Evolutionary conservation across 2,888 invertebrate genomes (phyloP).

Genomic region (Tachina grossa): DNA sequence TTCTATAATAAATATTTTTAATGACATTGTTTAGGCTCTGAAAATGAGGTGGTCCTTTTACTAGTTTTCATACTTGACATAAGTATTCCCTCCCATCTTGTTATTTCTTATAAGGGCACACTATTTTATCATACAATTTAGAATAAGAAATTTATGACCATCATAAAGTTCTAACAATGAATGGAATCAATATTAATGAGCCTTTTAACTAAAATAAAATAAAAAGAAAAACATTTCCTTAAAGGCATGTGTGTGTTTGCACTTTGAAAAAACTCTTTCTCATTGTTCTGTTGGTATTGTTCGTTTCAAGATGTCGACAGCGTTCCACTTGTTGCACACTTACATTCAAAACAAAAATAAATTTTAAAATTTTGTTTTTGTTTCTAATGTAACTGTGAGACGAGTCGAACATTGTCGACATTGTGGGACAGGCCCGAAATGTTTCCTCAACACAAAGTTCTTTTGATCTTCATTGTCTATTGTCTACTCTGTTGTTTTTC

Average conservation of each 20-base stretch:
- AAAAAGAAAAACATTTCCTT: background rate
- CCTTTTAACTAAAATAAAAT: conserved; percentile 2
- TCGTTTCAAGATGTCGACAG: conserved; percentile 15
- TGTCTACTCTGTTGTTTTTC: conserved; percentile 1
- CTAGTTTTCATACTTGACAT: conserved; percentile 5
- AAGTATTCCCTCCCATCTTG: conserved; percentile 4
- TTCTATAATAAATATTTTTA: conserved; percentile 55
- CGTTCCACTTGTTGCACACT: too few relatives aligned
- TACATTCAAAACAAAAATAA: too few relatives aligned
- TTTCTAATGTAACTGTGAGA: too few relatives aligned
- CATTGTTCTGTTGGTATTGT: conserved; percentile 19
- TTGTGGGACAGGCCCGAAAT: too few relatives aligned
- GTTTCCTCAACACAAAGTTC: conserved; percentile 29
- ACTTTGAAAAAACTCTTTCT: background rate
- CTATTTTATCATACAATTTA: conserved; percentile 4
- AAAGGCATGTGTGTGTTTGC: background rate
- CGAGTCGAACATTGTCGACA: too few relatives aligned
- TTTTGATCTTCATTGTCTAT: conserved; percentile 33
- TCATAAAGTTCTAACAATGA: conserved; percentile 66
- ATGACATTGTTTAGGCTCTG: conserved; percentile 11
- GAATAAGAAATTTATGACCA: conserved; percentile 60
- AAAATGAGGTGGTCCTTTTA: conserved; percentile 45
- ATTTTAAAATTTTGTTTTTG: too few relatives aligned
- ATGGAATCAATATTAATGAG: conserved; percentile 39
- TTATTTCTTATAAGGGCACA: conserved; percentile 28